Evolutionary conservation across 2,888 invertebrate genomes (phyloP).

Genomic region (Kuschelorhynchus macadamiae): DNA sequence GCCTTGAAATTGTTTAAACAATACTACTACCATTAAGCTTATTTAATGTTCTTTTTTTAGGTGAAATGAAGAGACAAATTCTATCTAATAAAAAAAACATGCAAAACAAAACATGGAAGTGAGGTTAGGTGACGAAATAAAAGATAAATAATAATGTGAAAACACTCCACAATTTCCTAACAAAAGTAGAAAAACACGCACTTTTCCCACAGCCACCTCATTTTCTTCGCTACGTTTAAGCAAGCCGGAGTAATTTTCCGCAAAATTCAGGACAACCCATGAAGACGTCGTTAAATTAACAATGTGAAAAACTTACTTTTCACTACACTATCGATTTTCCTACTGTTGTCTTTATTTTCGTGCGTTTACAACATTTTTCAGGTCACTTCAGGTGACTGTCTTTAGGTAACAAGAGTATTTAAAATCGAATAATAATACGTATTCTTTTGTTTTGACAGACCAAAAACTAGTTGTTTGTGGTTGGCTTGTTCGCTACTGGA

Average conservation of each 20-base stretch:
- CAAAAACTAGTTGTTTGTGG: conserved; percentile 14
- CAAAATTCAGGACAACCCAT: conserved; percentile 15
- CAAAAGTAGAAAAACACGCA: conserved; percentile 26
- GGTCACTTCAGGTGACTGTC: conserved; percentile 24
- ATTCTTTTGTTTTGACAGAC: too few relatives aligned
- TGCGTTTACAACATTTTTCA: conserved; percentile 45
- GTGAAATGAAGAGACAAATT: too few relatives aligned
- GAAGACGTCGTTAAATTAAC: conserved; percentile 18
- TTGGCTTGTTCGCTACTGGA: too few relatives aligned
- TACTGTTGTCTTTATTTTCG: conserved; percentile 35
- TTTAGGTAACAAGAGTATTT: conserved; percentile 4
- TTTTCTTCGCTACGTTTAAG: conserved; percentile 21
- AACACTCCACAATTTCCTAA: conserved; percentile 3
- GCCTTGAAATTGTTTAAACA: too few relatives aligned
- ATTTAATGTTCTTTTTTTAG: too few relatives aligned
- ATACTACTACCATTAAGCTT: too few relatives aligned
- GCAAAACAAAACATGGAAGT: conserved; percentile 32
- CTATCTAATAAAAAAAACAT: too few relatives aligned
- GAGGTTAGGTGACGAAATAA: conserved; percentile 26
- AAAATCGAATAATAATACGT: neutral
- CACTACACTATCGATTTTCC: conserved; percentile 44
- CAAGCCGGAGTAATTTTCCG: neutral
- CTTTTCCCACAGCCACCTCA: conserved; percentile 48
- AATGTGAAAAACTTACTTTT: conserved; percentile 40
- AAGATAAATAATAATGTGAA: neutral